Evolutionary conservation across 1,140 invertebrate genomes (phyloP), one percentile per base, ranked within the genome.

Genomic region (Epicauta chinensis): DNA sequence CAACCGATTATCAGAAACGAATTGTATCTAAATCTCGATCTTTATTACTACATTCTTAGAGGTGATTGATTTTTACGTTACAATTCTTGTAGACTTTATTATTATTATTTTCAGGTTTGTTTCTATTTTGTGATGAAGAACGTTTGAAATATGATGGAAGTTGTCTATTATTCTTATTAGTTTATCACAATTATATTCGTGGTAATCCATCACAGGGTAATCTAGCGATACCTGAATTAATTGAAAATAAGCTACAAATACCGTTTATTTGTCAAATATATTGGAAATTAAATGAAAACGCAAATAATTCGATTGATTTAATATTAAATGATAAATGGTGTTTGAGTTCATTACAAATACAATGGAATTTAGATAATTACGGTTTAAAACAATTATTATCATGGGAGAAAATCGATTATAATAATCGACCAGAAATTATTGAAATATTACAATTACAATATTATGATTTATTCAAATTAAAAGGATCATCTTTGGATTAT

Each of bases 21-120:
- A 37, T 61, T 83, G 9, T 74, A 76, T 3, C 73, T 71, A 58
- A 67, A 75, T 49, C 44, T 65, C 13, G 74, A 79, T 50, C 59
- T 81, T 35, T 71, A 76, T 35, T 70, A 74, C 50, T 75, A 76
- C 52, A 71, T 81, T 40, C 54, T 83, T 31, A 71, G 81, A 74
- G 79, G 81, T 82, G 71, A 58, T 23, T 23, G 23, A 23, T 23
- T 23, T 23, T 3, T 5, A 35, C 3, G 46, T 14, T 45, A 55
- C 6, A 14, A 29, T n/a, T 30, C 4, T 38, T 14, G 12, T 14
- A 39, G 10, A 23, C 29, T 12, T 36, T 10, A 38, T 15, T 2
- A 45, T 39, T 55, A 32, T 56, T 34, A 38, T 12, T 69, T 68
- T 40, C 48, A 78, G 78, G 73, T 36, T 49, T 80, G 17, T 77